phyloP scores from a whole-genome alignment of 2,113 vertebrate genomes.

The Calcarius ornatus region DNA sequence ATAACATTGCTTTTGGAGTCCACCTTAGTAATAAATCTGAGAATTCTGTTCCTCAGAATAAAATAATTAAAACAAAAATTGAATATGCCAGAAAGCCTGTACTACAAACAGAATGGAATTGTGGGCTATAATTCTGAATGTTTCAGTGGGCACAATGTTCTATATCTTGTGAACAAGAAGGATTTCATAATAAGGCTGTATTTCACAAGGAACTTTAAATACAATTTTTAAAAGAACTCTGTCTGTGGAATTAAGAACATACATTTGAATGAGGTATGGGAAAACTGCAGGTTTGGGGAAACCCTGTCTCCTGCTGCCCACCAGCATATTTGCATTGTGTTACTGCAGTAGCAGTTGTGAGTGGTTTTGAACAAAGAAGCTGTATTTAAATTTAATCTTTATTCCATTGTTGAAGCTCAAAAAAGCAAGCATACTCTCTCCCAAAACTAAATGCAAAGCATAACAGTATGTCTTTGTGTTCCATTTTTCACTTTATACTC shows the following conservation, averaged over 20 bases:
- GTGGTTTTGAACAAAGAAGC: neutral
- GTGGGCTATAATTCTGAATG: constrained; percentile 62
- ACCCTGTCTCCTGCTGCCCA: neutral
- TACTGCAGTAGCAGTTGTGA: neutral
- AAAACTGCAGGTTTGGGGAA: neutral
- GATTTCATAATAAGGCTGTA: constrained; percentile 60
- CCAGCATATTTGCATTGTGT: neutral
- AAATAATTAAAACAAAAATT: constrained; percentile 75
- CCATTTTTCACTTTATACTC: neutral
- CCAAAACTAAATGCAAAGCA: neutral
- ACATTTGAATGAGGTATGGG: neutral
- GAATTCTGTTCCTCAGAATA: constrained; percentile 54
- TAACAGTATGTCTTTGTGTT: neutral
- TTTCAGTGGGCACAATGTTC: constrained; percentile 31
- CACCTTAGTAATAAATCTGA: constrained; percentile 67
- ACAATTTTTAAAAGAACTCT: constrained; percentile 22
- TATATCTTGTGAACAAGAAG: constrained; percentile 64
- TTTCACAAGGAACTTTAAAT: constrained; percentile 63
- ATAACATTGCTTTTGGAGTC: constrained; percentile 70
- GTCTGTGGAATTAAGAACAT: neutral
- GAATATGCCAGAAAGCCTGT: constrained; percentile 57
- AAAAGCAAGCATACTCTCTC: neutral
- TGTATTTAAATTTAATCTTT: neutral
- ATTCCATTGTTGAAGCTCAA: neutral
- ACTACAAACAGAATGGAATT: constrained; percentile 57